Evolutionary conservation across 1,140 invertebrate genomes (phyloP).

Genomic region (Mylabris phalerata): DNA sequence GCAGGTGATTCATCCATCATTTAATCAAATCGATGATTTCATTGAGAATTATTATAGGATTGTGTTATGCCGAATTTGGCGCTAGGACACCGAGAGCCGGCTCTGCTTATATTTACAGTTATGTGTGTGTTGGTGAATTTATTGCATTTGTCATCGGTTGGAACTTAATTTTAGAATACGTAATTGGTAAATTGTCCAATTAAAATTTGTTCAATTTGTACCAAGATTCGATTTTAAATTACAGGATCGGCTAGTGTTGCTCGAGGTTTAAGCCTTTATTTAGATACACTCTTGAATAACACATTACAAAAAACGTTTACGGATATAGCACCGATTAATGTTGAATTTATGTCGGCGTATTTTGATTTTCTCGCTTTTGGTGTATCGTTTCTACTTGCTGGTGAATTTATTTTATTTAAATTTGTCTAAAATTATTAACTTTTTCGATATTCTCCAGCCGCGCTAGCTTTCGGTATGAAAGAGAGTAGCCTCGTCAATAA

Average conservation of each 20-base stretch:
- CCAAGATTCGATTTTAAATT: constrained; percentile 10
- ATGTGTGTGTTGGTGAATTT: constrained; percentile 80
- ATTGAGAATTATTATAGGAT: constrained; percentile 46
- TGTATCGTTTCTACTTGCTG: constrained; percentile 51
- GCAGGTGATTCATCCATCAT: constrained; percentile 53
- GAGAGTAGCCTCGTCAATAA: constrained; percentile 79
- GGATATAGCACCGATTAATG: constrained; percentile 50
- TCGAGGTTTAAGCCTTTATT: constrained; percentile 66
- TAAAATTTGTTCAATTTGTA: neutral
- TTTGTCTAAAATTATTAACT: constrained; percentile 1
- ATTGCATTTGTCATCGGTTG: constrained; percentile 76
- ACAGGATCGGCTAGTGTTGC: constrained; percentile 73
- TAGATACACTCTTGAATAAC: constrained; percentile 60
- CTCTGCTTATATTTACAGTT: constrained; percentile 83
- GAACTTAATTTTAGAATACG: constrained; percentile 87
- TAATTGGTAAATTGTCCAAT: constrained; percentile 58
- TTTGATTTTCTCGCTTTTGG: constrained; percentile 62
- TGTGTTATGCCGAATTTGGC: constrained; percentile 86
- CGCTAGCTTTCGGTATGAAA: constrained; percentile 74
- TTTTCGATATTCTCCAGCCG: constrained; percentile 47
- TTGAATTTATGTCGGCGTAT: constrained; percentile 54
- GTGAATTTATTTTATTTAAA: constrained; percentile 36
- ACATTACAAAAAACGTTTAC: constrained; percentile 54
- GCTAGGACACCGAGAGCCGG: constrained; percentile 77
- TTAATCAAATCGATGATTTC: too few species aligned